phyloP scores from a whole-genome alignment of 2,797 vertebrate genomes.

The Poeciliopsis turneri region DNA sequence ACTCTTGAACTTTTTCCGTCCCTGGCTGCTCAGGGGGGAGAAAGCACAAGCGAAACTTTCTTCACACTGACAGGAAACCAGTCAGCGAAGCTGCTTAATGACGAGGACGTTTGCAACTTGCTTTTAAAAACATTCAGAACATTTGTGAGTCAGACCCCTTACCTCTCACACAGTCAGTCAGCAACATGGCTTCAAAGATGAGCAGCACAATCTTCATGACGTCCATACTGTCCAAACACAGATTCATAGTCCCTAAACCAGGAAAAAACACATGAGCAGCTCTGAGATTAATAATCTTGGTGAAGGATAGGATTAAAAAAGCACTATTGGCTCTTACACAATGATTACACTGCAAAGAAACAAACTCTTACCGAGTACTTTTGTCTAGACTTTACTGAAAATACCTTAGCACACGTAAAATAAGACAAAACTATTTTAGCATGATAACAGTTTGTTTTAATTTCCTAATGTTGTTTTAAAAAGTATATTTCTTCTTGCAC shows the following conservation, averaged over 20 bases:
- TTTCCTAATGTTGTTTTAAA: too few relatives aligned
- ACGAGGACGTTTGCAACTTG: slow-evolving; percentile 29
- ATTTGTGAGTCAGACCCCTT: slow-evolving; percentile 34
- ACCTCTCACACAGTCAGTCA: slow-evolving; percentile 76
- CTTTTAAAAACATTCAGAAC: slow-evolving; percentile 6
- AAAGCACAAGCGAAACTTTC: slow-evolving; percentile 65
- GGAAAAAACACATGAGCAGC: slow-evolving; percentile 42
- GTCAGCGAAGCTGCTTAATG: slow-evolving; percentile 41
- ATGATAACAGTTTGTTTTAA: too few relatives aligned
- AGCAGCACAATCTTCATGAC: slow-evolving; percentile 69
- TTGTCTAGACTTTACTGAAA: too few relatives aligned
- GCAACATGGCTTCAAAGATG: slow-evolving; percentile 67
- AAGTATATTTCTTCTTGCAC: too few relatives aligned
- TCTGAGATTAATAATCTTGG: not conserved
- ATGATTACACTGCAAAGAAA: not conserved
- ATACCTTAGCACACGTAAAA: too few relatives aligned
- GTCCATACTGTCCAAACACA: slow-evolving; percentile 65
- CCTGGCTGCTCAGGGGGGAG: slow-evolving; percentile 49
- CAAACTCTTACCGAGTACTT: too few relatives aligned
- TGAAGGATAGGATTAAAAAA: not conserved
- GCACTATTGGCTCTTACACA: not conserved
- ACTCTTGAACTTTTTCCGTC: slow-evolving; percentile 62
- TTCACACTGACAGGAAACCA: slow-evolving; percentile 56
- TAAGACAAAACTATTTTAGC: too few relatives aligned
- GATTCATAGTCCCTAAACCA: slow-evolving; percentile 61